Percentiles rank a stretch among this genome's conserved stretches.
These are phyloP conservation scores for Connochaetes taurinus DNA, from an alignment of 2,113 vertebrate genomes.

Conservation along the genomic window DNA sequence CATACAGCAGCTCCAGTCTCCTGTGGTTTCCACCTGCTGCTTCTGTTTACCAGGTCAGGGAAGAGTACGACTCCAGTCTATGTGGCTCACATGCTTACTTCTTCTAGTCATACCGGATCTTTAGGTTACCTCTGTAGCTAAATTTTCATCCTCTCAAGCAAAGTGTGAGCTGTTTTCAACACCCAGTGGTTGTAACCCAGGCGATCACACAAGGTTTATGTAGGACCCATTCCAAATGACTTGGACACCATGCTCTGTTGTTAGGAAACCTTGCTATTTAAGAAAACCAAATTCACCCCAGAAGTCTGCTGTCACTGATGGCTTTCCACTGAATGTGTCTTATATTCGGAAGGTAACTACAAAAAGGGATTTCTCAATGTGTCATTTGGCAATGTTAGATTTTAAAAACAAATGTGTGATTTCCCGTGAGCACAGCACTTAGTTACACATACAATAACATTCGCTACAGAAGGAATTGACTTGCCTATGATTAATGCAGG, in stretches of 20 bases:
- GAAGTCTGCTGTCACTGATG: not conserved
- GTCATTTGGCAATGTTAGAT: not conserved
- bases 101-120: not conserved
- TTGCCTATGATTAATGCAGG: not conserved
- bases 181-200: not conserved
- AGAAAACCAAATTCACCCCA: not conserved
- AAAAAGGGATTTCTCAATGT: not conserved
- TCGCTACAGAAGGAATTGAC: not conserved
- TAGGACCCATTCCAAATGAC: not conserved
- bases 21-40: not conserved
- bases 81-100: not conserved
- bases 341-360: not conserved
- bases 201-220: rapidly evolving
- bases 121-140: not conserved
- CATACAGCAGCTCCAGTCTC: too few relatives aligned
- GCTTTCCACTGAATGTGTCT: not conserved
- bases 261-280: not conserved
- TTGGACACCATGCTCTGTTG: not conserved
- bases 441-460: not conserved
- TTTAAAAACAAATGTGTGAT: not conserved
- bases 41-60: not conserved
- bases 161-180: not conserved
- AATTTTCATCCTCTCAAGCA: not conserved
- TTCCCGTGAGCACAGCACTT: not conserved
- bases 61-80: too few relatives aligned